Evolutionary conservation across 2,797 vertebrate species (phyloP).

Genomic region (Bothrops alternatus): DNA sequence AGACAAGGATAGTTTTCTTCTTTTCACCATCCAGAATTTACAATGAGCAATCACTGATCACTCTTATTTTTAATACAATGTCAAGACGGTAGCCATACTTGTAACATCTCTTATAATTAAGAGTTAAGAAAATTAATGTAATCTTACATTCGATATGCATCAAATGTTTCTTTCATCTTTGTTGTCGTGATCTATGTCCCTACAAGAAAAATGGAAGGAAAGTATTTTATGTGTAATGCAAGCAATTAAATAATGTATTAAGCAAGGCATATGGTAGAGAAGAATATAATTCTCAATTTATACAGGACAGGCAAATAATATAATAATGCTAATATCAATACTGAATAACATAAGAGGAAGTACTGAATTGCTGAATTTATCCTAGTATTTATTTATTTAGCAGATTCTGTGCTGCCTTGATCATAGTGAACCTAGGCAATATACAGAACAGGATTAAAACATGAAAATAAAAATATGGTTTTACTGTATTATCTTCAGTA

Average conservation of each 20-base stretch:
- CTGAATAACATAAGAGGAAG: not conserved
- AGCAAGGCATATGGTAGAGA: not conserved
- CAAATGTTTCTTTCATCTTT: not conserved
- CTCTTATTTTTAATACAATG: slow-evolving; percentile 8
- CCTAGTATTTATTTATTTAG: no score
- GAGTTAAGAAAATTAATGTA: not conserved
- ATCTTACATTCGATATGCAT: not conserved
- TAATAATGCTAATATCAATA: not conserved
- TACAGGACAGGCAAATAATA: not conserved
- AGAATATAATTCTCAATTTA: not conserved
- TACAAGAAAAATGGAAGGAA: not conserved
- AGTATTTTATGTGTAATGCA: not conserved
- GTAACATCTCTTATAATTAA: not conserved
- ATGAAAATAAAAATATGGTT: no score
- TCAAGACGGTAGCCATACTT: not conserved
- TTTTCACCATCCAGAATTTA: not conserved
- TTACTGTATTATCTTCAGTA: no score
- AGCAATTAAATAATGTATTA: not conserved
- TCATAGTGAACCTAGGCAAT: no score
- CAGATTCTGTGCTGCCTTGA: no score
- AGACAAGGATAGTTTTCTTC: not conserved
- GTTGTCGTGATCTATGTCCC: not conserved
- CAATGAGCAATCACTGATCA: not conserved
- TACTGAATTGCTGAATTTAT: not conserved
- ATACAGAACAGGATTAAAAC: no score